Percentiles rank a stretch among this genome's conserved stretches.
These are phyloP conservation scores for Elaphurus davidianus DNA, from an alignment of 2,113 vertebrate species.

Conservation along the genomic window DNA sequence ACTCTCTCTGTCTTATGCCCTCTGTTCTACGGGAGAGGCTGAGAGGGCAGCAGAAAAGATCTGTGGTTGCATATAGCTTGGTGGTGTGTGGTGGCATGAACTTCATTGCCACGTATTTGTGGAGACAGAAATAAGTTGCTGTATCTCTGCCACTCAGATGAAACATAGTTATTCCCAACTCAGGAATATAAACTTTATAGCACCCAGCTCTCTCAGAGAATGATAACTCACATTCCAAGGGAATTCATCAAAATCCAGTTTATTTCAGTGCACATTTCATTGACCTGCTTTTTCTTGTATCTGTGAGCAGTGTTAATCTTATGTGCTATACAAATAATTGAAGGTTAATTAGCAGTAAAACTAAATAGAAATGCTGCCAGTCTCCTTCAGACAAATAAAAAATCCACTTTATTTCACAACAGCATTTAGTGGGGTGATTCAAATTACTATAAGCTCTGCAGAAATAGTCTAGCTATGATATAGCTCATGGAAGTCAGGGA, in stretches of 20 bases:
- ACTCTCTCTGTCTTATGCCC: neutral
- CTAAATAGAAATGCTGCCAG: neutral
- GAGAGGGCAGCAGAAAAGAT: neutral
- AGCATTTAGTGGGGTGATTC: neutral
- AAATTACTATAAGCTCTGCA: neutral
- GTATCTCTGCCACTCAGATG: neutral
- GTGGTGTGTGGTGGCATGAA: neutral
- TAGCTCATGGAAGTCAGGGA: neutral
- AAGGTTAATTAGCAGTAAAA: neutral
- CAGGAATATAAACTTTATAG: conserved; percentile 19
- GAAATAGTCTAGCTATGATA: neutral
- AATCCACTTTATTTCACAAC: conserved; percentile 23
- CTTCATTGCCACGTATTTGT: neutral
- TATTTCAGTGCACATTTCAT: neutral
- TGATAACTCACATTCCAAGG: conserved; percentile 6
- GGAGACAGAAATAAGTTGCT: conserved; percentile 46
- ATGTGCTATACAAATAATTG: neutral
- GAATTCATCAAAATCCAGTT: conserved; percentile 47
- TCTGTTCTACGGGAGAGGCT: neutral
- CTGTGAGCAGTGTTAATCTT: neutral
- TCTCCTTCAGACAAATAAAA: neutral
- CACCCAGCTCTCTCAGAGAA: neutral
- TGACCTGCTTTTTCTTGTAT: neutral
- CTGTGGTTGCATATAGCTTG: neutral
- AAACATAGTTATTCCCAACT: conserved; percentile 4